A percentile compares a stretch with the other conserved stretches of the same genome.
These are phyloP conservation scores for Mimachlamys varia DNA, from an alignment of 2,888 invertebrate species.

Conservation along the genomic window DNA sequence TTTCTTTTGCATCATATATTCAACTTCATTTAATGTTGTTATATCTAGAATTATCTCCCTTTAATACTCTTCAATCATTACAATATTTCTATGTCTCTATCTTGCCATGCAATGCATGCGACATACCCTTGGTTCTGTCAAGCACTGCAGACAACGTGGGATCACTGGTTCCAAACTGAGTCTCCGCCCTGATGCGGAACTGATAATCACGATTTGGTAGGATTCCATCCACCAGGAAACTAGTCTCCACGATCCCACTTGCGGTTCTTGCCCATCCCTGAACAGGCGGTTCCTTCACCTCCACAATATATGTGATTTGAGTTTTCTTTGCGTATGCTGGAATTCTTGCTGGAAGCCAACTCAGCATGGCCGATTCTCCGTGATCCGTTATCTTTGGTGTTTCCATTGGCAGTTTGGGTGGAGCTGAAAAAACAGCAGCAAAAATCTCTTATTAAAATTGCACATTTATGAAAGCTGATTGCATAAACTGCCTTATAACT, in stretches of 20 bases:
- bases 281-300: slow-evolving; percentile 81
- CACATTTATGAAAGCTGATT: neutral
- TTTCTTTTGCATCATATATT: neutral
- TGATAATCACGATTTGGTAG: slow-evolving; percentile 97
- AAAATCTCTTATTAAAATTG: neutral
- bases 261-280: slow-evolving; percentile 62
- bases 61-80: neutral
- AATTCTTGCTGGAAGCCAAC: slow-evolving; percentile 97
- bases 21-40: neutral
- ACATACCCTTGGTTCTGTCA: slow-evolving; percentile 67
- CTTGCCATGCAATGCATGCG: neutral
- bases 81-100: neutral
- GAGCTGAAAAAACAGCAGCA: slow-evolving; percentile 55
- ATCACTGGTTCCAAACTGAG: slow-evolving; percentile 97
- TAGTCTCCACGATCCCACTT: slow-evolving; percentile 63
- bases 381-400: slow-evolving; percentile 96
- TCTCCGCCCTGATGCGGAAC: slow-evolving; percentile 97
- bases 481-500: no score
- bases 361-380: slow-evolving; percentile 92
- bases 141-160: slow-evolving; percentile 92
- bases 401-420: slow-evolving; percentile 83
- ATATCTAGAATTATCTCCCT: neutral
- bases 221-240: slow-evolving; percentile 81
- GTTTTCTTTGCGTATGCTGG: slow-evolving; percentile 87
- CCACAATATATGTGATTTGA: slow-evolving; percentile 96